Base-by-base conservation (phyloP, 2,797 vertebrate species). In the Girardinus metallicus region DNA sequence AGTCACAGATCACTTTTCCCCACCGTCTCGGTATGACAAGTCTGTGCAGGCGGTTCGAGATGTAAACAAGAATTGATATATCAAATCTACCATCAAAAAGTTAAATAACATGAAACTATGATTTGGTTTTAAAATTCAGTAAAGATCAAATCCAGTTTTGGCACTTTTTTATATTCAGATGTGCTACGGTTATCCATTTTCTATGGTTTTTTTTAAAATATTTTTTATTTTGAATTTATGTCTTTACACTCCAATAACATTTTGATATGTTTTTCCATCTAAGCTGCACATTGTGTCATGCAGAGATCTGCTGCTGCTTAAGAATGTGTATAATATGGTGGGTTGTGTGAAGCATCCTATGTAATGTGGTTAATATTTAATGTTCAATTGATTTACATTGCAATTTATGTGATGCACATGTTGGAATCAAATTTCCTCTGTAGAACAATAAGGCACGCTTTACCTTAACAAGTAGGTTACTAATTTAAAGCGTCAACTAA, bases 281-380 rank as follows among this genome's bases (percentile, higher is more conserved):
- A 29, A 43, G 68, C 26, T 16, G 26, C 68, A 15, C 41, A 44
- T 71, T 44, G 41, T n/a, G 39, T 71, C 41, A 43, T 71, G 41
- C 23, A 71, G 12, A 29, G 41, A 44, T 71, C 68, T 2, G 21
- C 9, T 11, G 62, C 0, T 64, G 34, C 34, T 66, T 39, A 21
- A 39, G 8, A 66, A 21, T 41, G 39, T 68, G 21, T 26, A 5
- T 41, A 68, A 41, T 26, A 26, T 26, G 36, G 21, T 5, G 21
- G 4, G 36, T 26, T 68, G 64, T 41, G 34, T 2, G 16, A 18
- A 36, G 31, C 60, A 36, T 64, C 21, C 12, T 23, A 12, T 41
- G 36, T 26, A 41, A 71, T 44, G 41, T 44, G 68, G 15, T 71
- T 15, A 71, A 71, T 71, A 71, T 44, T 71, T 44, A n/a, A 71